Conservation (phyloP, 1,140 invertebrate genomes). For the Muscidifurax raptorellus region DNA sequence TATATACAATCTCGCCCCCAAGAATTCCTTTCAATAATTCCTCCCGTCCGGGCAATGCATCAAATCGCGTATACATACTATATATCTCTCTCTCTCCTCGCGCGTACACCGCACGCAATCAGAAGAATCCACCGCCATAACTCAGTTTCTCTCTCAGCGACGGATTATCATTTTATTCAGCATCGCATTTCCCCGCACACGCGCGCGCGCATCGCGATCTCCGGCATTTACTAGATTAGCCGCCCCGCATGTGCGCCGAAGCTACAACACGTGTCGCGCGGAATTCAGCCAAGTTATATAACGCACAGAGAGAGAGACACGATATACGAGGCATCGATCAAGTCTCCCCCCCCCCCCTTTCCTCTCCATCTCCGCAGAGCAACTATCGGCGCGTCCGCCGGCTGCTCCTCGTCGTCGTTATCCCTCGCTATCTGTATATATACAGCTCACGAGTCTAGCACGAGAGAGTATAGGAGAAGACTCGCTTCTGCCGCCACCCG, state of each 20-base stretch:
- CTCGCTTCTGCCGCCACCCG: neutral
- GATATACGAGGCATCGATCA: slow-evolving; percentile 23
- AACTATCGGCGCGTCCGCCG: slow-evolving; percentile 6
- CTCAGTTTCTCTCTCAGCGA: neutral
- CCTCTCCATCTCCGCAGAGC: slow-evolving; percentile 13
- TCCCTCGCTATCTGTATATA: slow-evolving; percentile 39
- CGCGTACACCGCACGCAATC: neutral
- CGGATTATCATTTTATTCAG: slow-evolving; percentile 25
- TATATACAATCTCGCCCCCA: too few species aligned
- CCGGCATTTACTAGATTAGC: slow-evolving; percentile 16
- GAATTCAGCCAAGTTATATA: neutral
- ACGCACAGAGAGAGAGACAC: neutral
- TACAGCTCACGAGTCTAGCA: neutral
- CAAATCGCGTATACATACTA: neutral
- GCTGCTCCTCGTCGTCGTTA: slow-evolving; percentile 32
- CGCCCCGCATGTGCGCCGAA: neutral
- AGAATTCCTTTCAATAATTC: slow-evolving; percentile 21
- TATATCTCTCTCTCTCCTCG: neutral
- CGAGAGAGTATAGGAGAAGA: too few species aligned
- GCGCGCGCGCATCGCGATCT: neutral
- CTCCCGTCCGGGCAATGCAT: neutral
- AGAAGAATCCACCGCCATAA: slow-evolving; percentile 7
- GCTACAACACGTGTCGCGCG: slow-evolving; percentile 25
- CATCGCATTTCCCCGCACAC: neutral
- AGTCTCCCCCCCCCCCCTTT: slow-evolving; percentile 18